A percentile compares a stretch with the other conserved stretches of the same genome.
Evolutionary conservation across 2,113 vertebrate species (phyloP).

Genomic region (Vulpes vulpes): DNA sequence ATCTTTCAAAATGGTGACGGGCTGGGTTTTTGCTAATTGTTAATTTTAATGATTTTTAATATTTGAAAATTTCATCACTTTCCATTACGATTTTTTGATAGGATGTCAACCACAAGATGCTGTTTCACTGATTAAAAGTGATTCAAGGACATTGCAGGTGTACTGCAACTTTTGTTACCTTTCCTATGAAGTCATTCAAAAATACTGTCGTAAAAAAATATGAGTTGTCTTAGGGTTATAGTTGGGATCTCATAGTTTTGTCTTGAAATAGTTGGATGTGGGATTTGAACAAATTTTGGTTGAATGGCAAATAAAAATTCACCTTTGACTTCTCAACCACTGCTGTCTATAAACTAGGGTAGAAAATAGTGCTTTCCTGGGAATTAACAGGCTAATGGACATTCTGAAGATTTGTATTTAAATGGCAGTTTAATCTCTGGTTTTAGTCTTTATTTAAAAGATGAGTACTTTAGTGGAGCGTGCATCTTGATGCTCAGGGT

Average conservation of each 20-base stretch:
- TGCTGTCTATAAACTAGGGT: neutral
- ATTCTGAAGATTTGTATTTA: neutral
- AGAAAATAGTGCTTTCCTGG: neutral
- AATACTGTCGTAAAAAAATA: constrained; percentile 35
- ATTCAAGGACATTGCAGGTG: neutral
- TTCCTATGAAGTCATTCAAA: neutral
- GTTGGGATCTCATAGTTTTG: neutral
- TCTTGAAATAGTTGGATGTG: neutral
- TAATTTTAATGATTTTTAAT: neutral
- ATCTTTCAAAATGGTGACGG: neutral
- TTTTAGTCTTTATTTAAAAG: neutral
- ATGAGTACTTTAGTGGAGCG: neutral
- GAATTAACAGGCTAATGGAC: neutral
- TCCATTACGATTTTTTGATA: neutral
- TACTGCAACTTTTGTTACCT: neutral
- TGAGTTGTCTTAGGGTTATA: neutral
- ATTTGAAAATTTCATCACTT: neutral
- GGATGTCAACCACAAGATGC: neutral
- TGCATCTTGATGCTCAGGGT: neutral
- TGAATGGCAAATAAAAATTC: neutral
- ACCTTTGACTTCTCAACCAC: neutral
- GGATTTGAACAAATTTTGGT: neutral
- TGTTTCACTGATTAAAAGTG: neutral
- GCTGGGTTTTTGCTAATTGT: neutral
- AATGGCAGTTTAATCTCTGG: neutral